Conservation (phyloP, 2,888 invertebrate genomes). For the Tigriopus californicus region DNA sequence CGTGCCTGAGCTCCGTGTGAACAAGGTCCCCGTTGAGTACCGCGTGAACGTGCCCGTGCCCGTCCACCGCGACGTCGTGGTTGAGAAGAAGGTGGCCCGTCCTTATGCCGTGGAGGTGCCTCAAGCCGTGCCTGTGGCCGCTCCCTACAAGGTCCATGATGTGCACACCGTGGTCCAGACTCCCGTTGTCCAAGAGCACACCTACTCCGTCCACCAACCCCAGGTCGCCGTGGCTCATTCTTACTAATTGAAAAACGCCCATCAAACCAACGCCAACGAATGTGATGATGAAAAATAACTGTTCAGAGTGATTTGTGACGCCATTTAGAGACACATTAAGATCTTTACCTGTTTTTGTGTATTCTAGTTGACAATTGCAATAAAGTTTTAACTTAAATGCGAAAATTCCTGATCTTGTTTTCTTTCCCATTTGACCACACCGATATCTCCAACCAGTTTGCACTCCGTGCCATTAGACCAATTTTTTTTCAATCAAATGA, state of each 20-base stretch:
- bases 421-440: no score
- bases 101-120: conserved; percentile 6
- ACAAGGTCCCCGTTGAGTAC: conserved; percentile 6
- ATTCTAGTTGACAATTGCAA: conserved; percentile 5
- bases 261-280: not conserved
- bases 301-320: conserved; percentile 5
- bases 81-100: not conserved
- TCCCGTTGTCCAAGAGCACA: not conserved
- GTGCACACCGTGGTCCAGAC: conserved; percentile 8
- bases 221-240: not conserved
- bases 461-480: no score
- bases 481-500: no score
- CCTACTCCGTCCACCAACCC: not conserved
- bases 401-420: no score
- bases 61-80: conserved; percentile 4
- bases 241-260: not conserved
- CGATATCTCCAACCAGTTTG: no score
- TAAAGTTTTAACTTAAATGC: not conserved
- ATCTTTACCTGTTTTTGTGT: not conserved
- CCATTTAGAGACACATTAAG: not conserved
- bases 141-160: conserved; percentile 8
- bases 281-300: not conserved
- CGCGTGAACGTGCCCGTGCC: conserved; percentile 10
- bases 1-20: conserved; percentile 1
- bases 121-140: not conserved